Evolutionary conservation across 2,888 invertebrate species (phyloP), one percentile per base, ranked within the genome.

Genomic region (Synanthedon tipuliformis): DNA sequence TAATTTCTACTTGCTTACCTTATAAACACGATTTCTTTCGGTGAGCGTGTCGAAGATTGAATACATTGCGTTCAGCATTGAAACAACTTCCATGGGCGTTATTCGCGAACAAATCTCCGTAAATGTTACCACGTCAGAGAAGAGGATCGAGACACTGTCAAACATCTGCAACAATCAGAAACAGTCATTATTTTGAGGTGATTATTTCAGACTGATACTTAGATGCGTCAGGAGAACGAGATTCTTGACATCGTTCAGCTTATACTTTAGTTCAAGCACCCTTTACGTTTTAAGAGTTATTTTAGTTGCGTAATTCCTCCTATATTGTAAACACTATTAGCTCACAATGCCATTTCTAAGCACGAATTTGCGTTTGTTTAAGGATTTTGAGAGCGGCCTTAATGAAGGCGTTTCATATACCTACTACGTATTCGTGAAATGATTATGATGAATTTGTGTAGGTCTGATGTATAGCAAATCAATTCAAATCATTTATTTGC

Each of bases 81-180:
- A 96, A 0, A 99, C 98, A 4, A 99, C 98, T 74, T 98, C 95
- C 96, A 99, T 97, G 0, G 98, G 98, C 0, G 95, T 94, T 66
- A 99, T 96, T 59, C 96, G 90, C 66, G 96, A 96, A 76, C 98
- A 99, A 70, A 99, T 98, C 81, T 96, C 95, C 1, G 98, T 98
- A 81, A 99, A 99, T 10, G 96, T 97, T 8, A 99, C 98, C 52
- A 99, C 97, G 77, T 99, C 99, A 23, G 98, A 98, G 86, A 99
- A 99, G 55, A 99, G 88, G 59, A 99, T 96, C 0, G 98, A 98
- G 3, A 98, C 98, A 66, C 92, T 94, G 72, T 98, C 94, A 78
- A 98, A 99, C 91, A 96, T 96, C 98, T 98, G 88, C 1, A 74
- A 78, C 3, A 10, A 34, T 10, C 34, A 34, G 10, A 34, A 10